A percentile compares a stretch with the other conserved stretches of the same genome.
Conservation (phyloP, 2,888 invertebrate genomes). For the Chloroclystis v-ata region DNA sequence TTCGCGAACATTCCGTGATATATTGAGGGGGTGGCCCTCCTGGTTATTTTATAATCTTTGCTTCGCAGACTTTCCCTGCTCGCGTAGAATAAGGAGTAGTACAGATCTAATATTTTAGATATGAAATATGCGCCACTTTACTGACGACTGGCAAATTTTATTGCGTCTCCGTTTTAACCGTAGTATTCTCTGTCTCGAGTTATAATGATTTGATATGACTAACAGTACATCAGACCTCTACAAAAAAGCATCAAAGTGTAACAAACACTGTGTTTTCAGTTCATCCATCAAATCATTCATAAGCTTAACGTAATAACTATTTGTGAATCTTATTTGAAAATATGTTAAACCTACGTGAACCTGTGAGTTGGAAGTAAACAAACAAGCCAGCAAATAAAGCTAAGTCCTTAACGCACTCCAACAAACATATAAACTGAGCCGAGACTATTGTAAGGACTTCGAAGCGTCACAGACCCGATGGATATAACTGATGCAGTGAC, state of each 20-base stretch:
- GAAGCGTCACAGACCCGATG: neutral
- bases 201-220: no score
- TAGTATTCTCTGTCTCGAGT: no score
- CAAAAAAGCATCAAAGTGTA: no score
- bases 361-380: conserved; percentile 6
- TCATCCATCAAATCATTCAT: no score
- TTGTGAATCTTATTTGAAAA: no score
- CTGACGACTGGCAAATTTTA: no score
- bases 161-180: no score
- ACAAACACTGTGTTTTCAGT: no score
- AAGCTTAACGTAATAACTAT: no score
- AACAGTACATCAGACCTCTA: no score
- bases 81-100: conserved; percentile 10
- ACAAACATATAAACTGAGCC: conserved; percentile 28
- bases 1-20: conserved; percentile 25
- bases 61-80: conserved; percentile 33
- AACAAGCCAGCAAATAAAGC: conserved; percentile 24
- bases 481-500: neutral
- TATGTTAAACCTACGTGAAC: no score
- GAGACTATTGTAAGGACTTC: conserved; percentile 14
- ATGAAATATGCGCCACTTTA: no score
- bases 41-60: conserved; percentile 38
- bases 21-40: conserved; percentile 18
- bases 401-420: conserved; percentile 27
- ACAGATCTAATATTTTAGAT: neutral